Evolutionary conservation across 2,797 vertebrate species (phyloP).

Genomic region (Scleropages formosus): DNA sequence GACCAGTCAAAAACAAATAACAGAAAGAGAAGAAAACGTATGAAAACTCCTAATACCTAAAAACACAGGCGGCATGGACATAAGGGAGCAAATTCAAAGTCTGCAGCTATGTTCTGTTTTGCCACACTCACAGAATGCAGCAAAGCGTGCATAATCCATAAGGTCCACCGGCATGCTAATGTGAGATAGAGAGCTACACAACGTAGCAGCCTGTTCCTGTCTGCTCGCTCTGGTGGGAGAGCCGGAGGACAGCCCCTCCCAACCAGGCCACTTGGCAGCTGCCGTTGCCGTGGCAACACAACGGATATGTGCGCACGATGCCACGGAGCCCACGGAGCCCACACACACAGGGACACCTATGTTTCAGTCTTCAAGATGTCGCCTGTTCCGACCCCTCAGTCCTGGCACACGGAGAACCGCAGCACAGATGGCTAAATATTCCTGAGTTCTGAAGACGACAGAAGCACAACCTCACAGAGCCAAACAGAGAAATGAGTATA

Average conservation of each 20-base stretch:
- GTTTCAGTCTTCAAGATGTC: neutral
- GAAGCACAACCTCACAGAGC: neutral
- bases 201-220: neutral
- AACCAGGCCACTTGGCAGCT: neutral
- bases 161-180: neutral
- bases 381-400: neutral
- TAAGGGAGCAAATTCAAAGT: no score
- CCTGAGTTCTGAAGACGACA: neutral
- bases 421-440: neutral
- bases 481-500: neutral
- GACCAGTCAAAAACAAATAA: no score
- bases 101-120: no score
- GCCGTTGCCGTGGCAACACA: conserved; percentile 44
- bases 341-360: conserved; percentile 15
- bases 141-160: no score
- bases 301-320: conserved; percentile 29
- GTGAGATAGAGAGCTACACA: neutral
- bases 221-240: neutral
- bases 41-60: no score
- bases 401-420: conserved; percentile 15
- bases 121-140: no score
- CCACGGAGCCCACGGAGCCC: conserved; percentile 24
- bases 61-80: no score
- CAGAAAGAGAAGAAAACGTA: no score
- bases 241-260: neutral